Evolutionary conservation across 2,797 vertebrate species (phyloP).

Genomic region (Sebastes reedi): DNA sequence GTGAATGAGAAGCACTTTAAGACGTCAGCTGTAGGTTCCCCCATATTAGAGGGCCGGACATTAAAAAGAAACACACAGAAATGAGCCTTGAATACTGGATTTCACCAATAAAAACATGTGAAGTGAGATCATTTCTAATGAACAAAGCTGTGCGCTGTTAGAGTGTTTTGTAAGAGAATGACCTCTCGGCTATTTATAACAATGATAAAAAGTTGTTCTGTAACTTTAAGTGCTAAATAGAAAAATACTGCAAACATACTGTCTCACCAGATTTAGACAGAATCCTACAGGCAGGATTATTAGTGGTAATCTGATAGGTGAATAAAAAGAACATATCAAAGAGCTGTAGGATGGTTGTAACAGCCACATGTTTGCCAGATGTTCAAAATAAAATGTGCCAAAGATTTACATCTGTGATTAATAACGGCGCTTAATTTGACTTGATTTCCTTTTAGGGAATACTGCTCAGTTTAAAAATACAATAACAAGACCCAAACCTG

Average conservation of each 20-base stretch:
- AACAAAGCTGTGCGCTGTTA: not conserved
- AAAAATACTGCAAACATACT: not conserved
- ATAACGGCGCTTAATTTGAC: conserved; percentile 2
- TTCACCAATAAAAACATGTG: not conserved
- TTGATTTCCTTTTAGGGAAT: not conserved
- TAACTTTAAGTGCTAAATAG: not conserved
- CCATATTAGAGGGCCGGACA: not conserved
- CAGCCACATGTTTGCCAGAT: conserved; percentile 61
- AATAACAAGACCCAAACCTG: not conserved
- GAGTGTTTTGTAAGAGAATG: not conserved
- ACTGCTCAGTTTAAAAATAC: not conserved
- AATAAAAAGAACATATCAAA: conserved; percentile 1
- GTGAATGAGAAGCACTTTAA: conserved; percentile 28
- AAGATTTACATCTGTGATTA: conserved; percentile 32
- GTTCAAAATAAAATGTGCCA: conserved; percentile 7
- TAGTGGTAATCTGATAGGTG: not conserved
- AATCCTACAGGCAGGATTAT: not conserved
- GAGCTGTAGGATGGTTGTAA: not conserved
- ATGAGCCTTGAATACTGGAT: not conserved
- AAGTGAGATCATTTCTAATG: not conserved
- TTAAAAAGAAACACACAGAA: not conserved
- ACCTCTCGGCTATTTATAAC: not conserved
- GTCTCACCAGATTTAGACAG: not conserved
- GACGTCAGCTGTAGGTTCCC: conserved; percentile 24
- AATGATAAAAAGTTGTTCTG: not conserved